Evolutionary conservation across 2,113 vertebrate genomes (phyloP), one percentile per base, ranked within the genome.

Genomic region (Antechinus stuartii): DNA sequence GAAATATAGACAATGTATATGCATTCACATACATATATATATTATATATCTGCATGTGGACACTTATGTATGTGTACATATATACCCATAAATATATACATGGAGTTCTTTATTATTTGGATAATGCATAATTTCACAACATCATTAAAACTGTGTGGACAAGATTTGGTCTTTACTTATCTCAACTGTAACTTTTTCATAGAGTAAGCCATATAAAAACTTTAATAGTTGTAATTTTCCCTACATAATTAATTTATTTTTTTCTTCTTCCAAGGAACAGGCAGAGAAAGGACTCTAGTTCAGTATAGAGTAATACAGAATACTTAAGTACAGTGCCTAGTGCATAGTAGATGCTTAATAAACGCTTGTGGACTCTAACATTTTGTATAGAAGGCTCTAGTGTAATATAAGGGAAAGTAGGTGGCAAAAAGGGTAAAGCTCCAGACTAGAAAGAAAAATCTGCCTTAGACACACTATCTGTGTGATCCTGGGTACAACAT

Each of bases 151-250:
- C 11, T 61, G 25, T 12, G 57, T 68, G 61, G 61, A 14, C 61
- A 68, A 35, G 11, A 68, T 68, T 68, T 14, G 27, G 12, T 68
- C 49, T 94, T 91, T 47, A 25, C 27, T 89, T 55, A 91, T 27
- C 19, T 76, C 54, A 53, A 30, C 11, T 10, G 3, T 91, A 76
- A 35, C 30, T 94, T 46, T 91, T 30, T 91, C 68, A 91, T 53
- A 54, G 3, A 46, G 24, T 91, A 91, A 68, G 9, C 46, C 90
- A 52, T n/a, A 23, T 24, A 76, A 35, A 68, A 35, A 94, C 35
- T 25, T n/a, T 92, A 30, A 92, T n/a, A 52, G 55, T 92, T 94
- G 76, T 26, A 90, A 53, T 47, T 56, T 92, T 92, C 42, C 47
- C 11, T 16, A 27, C 3, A 35, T 11, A 35, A 35, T 35, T 1